These are phyloP conservation scores for Drosophila parthenogenetica DNA, from an alignment of 2,888 invertebrate species.

Conservation along the genomic window DNA sequence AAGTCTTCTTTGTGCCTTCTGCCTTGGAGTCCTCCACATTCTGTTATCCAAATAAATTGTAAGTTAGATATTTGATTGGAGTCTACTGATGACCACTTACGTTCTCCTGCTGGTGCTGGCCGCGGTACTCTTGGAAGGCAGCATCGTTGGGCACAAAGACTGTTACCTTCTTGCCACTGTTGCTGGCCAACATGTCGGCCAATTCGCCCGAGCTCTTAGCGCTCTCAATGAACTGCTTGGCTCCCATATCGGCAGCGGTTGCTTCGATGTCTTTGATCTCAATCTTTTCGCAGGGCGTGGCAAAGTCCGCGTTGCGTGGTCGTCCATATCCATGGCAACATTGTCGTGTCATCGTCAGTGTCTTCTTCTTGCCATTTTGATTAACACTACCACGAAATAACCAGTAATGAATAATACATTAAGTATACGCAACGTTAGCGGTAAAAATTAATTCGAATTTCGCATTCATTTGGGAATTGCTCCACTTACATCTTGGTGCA, in stretches of 20 bases:
- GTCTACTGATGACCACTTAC: slow-evolving; percentile 80
- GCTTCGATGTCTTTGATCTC: slow-evolving; percentile 87
- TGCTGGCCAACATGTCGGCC: slow-evolving; percentile 85
- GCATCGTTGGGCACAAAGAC: slow-evolving; percentile 88
- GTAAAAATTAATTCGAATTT: neutral
- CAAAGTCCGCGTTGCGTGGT: slow-evolving; percentile 82
- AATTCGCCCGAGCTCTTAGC: slow-evolving; percentile 86
- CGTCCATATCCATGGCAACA: slow-evolving; percentile 89
- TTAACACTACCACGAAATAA: slow-evolving; percentile 84
- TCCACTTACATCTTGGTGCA: slow-evolving; percentile 84
- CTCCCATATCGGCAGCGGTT: slow-evolving; percentile 87
- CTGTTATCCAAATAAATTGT: slow-evolving; percentile 69
- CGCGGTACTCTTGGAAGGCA: slow-evolving; percentile 87
- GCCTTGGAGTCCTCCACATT: slow-evolving; percentile 85
- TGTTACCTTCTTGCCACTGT: slow-evolving; percentile 86
- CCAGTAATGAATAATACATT: slow-evolving; percentile 20
- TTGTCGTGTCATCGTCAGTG: slow-evolving; percentile 87
- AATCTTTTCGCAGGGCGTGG: slow-evolving; percentile 86
- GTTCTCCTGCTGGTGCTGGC: slow-evolving; percentile 86
- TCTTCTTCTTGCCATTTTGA: slow-evolving; percentile 87
- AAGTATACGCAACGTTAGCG: slow-evolving; percentile 34
- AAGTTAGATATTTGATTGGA: rapidly evolving
- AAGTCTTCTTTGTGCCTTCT: slow-evolving; percentile 84
- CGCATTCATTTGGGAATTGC: slow-evolving; percentile 2
- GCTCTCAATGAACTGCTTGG: slow-evolving; percentile 87